These are phyloP conservation scores for Todus mexicanus DNA, from an alignment of 2,797 vertebrate genomes.

Conservation along the genomic window DNA sequence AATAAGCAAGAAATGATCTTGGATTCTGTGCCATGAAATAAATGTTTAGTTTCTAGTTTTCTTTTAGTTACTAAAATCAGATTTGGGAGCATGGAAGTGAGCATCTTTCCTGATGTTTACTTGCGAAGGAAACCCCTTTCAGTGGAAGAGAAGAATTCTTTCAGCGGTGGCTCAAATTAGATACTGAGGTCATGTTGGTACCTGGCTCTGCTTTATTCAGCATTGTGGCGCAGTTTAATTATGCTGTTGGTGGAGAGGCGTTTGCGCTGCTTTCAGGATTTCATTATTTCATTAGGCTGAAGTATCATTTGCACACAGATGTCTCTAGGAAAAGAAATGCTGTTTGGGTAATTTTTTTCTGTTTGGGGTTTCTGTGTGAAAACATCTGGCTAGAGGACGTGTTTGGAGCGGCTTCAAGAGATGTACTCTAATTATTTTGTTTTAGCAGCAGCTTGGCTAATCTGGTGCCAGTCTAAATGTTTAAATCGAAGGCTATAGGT, in stretches of 20 bases:
- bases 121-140: background rate
- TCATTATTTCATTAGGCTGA: conserved; percentile 54
- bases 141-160: background rate
- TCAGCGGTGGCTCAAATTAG: background rate
- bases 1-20: background rate
- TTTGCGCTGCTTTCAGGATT: conserved; percentile 1
- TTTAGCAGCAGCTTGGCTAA: background rate
- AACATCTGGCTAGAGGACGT: background rate
- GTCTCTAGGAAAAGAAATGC: background rate
- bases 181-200: background rate
- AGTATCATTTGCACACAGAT: conserved; percentile 46
- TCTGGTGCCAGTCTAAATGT: background rate
- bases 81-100: background rate
- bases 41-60: background rate
- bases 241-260: background rate
- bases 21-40: background rate
- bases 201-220: background rate
- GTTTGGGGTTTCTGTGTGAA: conserved; percentile 18
- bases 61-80: background rate
- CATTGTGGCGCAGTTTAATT: background rate
- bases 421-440: conserved; percentile 5
- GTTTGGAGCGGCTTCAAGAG: background rate
- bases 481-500: background rate
- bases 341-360: conserved; percentile 23
- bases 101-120: background rate